Base-by-base conservation (phyloP, 2,797 vertebrate genomes). In the Gallirallus australis region DNA sequence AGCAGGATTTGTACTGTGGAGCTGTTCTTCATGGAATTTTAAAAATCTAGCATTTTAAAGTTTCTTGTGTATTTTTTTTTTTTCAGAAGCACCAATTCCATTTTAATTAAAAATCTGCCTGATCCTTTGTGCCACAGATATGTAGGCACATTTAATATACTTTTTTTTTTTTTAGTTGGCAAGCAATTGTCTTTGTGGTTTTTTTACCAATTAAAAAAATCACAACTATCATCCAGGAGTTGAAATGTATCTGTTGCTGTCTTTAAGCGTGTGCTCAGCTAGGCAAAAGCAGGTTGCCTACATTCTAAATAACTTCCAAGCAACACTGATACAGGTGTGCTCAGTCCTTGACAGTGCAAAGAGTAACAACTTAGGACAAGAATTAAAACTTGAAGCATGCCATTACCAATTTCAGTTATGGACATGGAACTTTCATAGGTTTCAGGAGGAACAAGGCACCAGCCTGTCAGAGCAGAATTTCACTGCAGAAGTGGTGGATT, bases 1-100 rank as follows among this genome's bases (percentile, higher is more conserved):
- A 93, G 68, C 27, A 11, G 71, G 57, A 0, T 57, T 94, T 93
- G 90, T 93, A 88, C 65, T 78, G 80, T 59, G 33, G 76, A 68
- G 21, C 82, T 81, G 63, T 64, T 95, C 69, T 91, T 90, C 40
- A 15, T 25, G 15, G 60, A 61, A 27, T 66, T 76, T 70, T 18
- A 3, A n/a, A 48, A 47, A 48, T 42, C 33, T 23, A 33, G 50
- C 50, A 6, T 83, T 93, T 86, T 53, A 37, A 89, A 80, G 20
- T 71, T 89, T 48, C 39, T 77, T 64, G 39, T 11, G 4, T 65
- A 3, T 61, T 93, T 90, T 37, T 59, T 48, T 6, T 79, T 89
- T 86, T 73, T 61, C n/a, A 75, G 37, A 61, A 65, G 27, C 50
- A 78, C 57, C n/a, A 23, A 14, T 81, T 82, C 35, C 4, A n/a